These are phyloP conservation scores for Drosophila ananassae DNA, from an alignment of 1,140 invertebrate species.

Conservation along the genomic window DNA sequence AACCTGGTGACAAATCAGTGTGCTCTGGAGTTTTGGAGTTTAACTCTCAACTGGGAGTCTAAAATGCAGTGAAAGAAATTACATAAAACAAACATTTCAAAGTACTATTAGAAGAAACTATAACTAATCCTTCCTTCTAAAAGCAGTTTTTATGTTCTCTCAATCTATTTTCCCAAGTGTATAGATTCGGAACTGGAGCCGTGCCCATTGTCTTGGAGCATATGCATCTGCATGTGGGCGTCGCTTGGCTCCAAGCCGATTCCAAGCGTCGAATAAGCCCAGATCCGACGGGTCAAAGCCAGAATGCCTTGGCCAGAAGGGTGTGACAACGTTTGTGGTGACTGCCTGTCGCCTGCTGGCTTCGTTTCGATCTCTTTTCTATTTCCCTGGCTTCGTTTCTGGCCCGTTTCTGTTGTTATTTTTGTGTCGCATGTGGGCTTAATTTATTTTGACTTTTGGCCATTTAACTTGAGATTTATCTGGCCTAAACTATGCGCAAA, in stretches of 20 bases:
- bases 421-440: slow-evolving; percentile 71
- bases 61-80: slow-evolving; percentile 4
- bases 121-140: too few relatives aligned
- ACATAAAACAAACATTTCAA: too few relatives aligned
- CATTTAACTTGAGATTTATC: slow-evolving; percentile 82
- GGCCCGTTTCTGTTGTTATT: slow-evolving; percentile 5
- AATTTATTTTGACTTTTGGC: slow-evolving; percentile 83
- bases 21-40: slow-evolving; percentile 27
- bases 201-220: slow-evolving; percentile 55
- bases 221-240: slow-evolving; percentile 79
- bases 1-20: slow-evolving; percentile 77
- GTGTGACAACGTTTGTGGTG: slow-evolving; percentile 76
- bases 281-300: slow-evolving; percentile 55
- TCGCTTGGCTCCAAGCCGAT: slow-evolving; percentile 28
- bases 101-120: too few relatives aligned
- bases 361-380: slow-evolving; percentile 51
- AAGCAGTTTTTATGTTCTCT: too few relatives aligned
- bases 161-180: neutral
- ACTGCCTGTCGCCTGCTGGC: slow-evolving; percentile 62
- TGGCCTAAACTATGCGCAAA: slow-evolving; percentile 77
- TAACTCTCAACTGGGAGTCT: slow-evolving; percentile 5
- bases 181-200: slow-evolving; percentile 31
- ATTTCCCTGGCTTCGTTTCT: slow-evolving; percentile 11
- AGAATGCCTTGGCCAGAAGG: slow-evolving; percentile 78
- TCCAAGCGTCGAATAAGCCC: slow-evolving; percentile 5